Percentiles rank a stretch among this genome's conserved stretches.
phyloP scores from a whole-genome alignment of 1,140 invertebrate species.

The Pygmarrhopalites habei region DNA sequence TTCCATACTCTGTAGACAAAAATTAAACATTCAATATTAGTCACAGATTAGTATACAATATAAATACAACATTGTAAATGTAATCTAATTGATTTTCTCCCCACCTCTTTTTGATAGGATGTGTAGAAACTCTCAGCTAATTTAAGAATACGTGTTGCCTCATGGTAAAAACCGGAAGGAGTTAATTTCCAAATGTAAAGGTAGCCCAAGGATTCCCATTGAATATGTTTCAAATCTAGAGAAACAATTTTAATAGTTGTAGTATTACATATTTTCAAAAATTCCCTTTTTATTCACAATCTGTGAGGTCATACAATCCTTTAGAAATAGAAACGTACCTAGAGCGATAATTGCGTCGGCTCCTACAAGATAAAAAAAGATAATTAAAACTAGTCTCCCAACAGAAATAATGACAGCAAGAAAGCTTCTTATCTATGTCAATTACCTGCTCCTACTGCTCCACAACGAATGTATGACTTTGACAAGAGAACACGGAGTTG shows the following conservation, averaged over 20 bases:
- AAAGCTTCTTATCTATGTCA: no score
- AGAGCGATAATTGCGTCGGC: no score
- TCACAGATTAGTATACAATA: conserved; percentile 13
- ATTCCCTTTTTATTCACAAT: no score
- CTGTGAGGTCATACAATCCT: no score
- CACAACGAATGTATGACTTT: conserved; percentile 62
- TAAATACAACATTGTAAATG: conserved; percentile 1
- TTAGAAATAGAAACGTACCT: no score
- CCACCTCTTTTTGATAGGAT: conserved; percentile 76
- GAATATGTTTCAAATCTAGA: conserved; percentile 89
- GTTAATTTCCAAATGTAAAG: conserved; percentile 66
- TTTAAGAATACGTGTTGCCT: conserved; percentile 58
- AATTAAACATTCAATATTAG: neutral
- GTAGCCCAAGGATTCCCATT: conserved; percentile 84
- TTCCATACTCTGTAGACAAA: conserved; percentile 67
- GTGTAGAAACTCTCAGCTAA: conserved; percentile 76
- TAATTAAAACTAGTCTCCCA: no score
- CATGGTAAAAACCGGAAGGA: conserved; percentile 58
- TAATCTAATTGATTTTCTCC: conserved; percentile 24
- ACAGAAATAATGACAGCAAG: no score
- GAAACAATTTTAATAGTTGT: no score
- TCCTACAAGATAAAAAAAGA: no score
- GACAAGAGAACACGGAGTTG: conserved; percentile 67
- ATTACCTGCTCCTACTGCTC: conserved; percentile 46
- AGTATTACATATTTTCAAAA: no score